Evolutionary conservation across 2,113 vertebrate genomes (phyloP), one percentile per base, ranked within the genome.

Genomic region (Eurypyga helias): DNA sequence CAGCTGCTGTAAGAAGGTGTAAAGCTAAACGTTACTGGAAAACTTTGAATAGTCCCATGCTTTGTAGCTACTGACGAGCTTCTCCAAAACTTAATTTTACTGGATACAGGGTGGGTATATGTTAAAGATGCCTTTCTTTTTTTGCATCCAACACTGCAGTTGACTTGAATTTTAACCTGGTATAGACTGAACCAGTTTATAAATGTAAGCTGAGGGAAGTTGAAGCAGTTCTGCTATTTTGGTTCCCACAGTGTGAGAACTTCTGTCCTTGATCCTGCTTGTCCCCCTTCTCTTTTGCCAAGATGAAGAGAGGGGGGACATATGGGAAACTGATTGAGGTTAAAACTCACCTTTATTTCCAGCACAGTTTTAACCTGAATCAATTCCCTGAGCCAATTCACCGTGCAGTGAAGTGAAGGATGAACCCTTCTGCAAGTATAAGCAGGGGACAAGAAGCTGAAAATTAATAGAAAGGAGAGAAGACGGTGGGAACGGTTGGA

Each of bases 271-370:
- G 2, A 52, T 65, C 31, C 38, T 10, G 0, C 6, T 31, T 60
- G 10, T 52, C 18, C 10, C 26, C 9, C 10, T 6, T 33, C 24
- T 78, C 43, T 48, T 71, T 82, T 87, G 15, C 61, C 52, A 67
- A 69, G 43, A 60, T 51, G 82, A 8, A 41, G 41, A 41, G 41
- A 41, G 41, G 41, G 19, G 77, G 28, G 38, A 82, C 17, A 5
- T 69, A 49, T 9, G 66, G 79, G 52, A 83, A 73, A 38, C 33
- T 31, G 17, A 49, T 25, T 38, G 84, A 79, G 52, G 38, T 73
- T 95, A 90, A 96, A 94, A 36, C 41, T 90, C 34, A 38, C 31
- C 36, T 90, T 86, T 90, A 49, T 31, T 77, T 93, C 61, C 58
- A 70, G 25, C 41, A 14, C 57, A 46, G 46, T 61, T 90, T 80